Conservation (phyloP, 2,113 vertebrate species). For the Phalacrocorax carbo region DNA sequence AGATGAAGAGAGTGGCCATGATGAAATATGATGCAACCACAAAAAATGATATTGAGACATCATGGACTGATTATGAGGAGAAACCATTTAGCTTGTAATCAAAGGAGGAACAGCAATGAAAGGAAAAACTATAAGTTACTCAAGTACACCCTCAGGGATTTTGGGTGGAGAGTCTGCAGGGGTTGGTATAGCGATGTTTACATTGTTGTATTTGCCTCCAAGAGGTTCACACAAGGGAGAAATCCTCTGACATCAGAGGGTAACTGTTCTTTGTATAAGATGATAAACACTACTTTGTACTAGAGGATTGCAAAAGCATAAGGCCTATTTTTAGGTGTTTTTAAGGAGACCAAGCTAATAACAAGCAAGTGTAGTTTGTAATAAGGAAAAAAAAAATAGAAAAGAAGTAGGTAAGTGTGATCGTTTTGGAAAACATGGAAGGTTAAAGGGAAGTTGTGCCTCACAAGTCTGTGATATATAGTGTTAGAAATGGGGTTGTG, state of each 20-base stretch:
- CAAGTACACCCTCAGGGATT: not conserved
- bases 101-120: not conserved
- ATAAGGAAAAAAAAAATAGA: not conserved
- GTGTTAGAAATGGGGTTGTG: not conserved
- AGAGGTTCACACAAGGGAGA: not conserved
- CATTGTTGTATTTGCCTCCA: not conserved
- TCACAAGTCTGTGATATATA: not conserved
- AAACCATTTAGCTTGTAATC: not conserved
- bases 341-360: not conserved
- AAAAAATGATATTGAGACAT: not conserved
- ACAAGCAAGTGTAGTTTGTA: not conserved
- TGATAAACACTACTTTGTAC: not conserved
- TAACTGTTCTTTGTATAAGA: not conserved
- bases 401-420: not conserved
- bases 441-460: not conserved
- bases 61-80: not conserved
- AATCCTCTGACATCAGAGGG: not conserved
- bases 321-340: not conserved
- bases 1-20: not conserved
- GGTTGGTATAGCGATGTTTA: rapidly evolving
- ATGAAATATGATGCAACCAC: not conserved
- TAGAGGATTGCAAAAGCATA: not conserved
- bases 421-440: not conserved
- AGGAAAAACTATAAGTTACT: not conserved
- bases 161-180: not conserved